These are phyloP conservation scores for Drosophila putrida DNA, from an alignment of 2,888 invertebrate genomes.

Conservation along the genomic window DNA sequence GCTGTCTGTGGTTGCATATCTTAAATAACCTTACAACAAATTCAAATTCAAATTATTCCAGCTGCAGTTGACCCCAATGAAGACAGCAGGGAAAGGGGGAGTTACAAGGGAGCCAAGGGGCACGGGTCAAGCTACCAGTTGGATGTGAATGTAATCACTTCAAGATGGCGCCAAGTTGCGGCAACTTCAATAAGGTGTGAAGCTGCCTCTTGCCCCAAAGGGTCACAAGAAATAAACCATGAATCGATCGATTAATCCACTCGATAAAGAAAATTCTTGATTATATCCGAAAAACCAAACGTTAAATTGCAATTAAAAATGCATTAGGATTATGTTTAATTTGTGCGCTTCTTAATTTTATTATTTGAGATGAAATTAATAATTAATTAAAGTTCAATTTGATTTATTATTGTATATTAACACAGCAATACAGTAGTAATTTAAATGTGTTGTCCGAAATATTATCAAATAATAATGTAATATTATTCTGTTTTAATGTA, in stretches of 20 bases:
- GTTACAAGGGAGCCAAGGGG: background rate
- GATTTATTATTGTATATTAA: background rate
- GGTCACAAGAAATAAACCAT: background rate
- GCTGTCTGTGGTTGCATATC: conserved; percentile 57
- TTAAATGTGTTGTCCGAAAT: no score
- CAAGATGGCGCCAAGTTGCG: conserved; percentile 10
- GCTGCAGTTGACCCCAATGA: conserved; percentile 20
- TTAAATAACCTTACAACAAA: conserved; percentile 32
- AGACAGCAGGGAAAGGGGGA: background rate
- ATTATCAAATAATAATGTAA: no score
- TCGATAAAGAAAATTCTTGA: background rate
- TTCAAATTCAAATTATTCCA: conserved; percentile 17
- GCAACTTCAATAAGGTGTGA: conserved; percentile 11
- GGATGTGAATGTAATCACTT: background rate
- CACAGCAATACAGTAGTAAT: no score
- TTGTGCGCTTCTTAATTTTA: background rate
- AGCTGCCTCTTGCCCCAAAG: background rate
- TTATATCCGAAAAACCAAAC: background rate
- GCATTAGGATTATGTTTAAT: conserved; percentile 6
- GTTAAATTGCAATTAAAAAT: conserved; percentile 19
- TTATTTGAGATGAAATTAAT: background rate
- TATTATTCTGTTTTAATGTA: no score
- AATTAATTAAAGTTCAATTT: background rate
- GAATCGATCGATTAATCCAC: conserved; percentile 12
- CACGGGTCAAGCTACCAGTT: conserved; percentile 18